Conservation (phyloP, 2,113 vertebrate species). For the Takifugu flavidus region DNA sequence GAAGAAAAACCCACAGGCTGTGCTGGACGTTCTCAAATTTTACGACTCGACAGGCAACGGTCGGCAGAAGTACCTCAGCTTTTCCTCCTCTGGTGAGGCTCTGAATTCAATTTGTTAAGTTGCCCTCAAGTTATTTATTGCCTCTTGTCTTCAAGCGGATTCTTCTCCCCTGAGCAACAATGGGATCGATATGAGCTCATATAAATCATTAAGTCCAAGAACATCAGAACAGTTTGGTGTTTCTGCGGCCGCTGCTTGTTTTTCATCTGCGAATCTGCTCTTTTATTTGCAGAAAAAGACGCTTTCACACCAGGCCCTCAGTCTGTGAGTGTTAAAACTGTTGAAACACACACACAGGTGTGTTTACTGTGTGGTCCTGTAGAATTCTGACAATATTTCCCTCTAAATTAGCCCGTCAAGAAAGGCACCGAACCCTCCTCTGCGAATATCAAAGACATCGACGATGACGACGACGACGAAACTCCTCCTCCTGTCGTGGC, state of each 20-base stretch:
- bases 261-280: not conserved
- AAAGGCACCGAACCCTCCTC: constrained; percentile 85
- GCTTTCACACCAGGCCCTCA: constrained; percentile 86
- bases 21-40: constrained; percentile 95
- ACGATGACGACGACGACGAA: constrained; percentile 87
- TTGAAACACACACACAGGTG: not conserved
- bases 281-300: constrained; percentile 83
- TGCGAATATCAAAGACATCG: constrained; percentile 73
- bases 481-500: constrained; percentile 88
- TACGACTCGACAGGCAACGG: constrained; percentile 94
- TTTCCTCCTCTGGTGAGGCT: constrained; percentile 78
- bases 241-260: too few species aligned
- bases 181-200: not conserved
- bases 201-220: not conserved
- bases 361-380: not conserved
- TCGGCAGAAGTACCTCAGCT: constrained; percentile 98
- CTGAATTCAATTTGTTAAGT: not conserved
- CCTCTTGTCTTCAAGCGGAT: not conserved
- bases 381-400: not conserved
- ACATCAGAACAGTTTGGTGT: not conserved
- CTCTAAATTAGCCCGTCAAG: constrained; percentile 77
- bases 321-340: constrained; percentile 77
- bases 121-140: constrained; percentile 4
- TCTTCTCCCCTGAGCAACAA: not conserved
- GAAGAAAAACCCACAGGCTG: constrained; percentile 98